phyloP scores from a whole-genome alignment of 2,113 vertebrate genomes.

The Orthonyx spaldingii region DNA sequence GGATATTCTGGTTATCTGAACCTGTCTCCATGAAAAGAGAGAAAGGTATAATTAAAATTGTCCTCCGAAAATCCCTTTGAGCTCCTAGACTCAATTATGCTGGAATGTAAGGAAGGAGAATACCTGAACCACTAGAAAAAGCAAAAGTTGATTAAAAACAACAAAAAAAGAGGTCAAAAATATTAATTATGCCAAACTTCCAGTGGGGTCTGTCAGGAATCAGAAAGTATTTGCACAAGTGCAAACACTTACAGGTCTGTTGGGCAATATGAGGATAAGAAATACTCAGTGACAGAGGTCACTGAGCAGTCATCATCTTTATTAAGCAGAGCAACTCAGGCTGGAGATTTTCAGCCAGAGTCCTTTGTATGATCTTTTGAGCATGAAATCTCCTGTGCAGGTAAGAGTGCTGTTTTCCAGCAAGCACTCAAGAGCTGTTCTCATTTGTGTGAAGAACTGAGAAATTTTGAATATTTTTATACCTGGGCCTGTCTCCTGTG shows the following conservation, averaged over 20 bases:
- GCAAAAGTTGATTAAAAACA: neutral
- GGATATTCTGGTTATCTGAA: neutral
- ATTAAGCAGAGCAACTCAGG: neutral
- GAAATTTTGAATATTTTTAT: neutral
- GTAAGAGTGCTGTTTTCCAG: neutral
- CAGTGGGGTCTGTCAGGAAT: neutral
- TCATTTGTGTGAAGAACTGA: neutral
- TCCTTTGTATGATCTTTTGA: neutral
- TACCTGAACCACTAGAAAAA: neutral
- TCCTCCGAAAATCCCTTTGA: neutral
- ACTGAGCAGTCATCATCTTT: neutral
- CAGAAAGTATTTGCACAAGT: slow-evolving; percentile 23
- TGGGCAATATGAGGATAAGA: neutral
- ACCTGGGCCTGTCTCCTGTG: neutral
- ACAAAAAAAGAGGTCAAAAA: neutral
- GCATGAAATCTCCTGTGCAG: neutral
- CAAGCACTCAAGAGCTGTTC: neutral
- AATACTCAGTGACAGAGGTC: neutral
- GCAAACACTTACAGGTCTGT: neutral
- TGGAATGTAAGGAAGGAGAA: neutral
- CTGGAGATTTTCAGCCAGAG: neutral
- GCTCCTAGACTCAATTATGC: neutral
- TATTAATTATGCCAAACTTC: neutral
- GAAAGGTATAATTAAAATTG: neutral
- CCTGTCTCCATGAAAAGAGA: neutral